Conservation (phyloP, 2,888 invertebrate genomes). For the Isoperla grammatica region DNA sequence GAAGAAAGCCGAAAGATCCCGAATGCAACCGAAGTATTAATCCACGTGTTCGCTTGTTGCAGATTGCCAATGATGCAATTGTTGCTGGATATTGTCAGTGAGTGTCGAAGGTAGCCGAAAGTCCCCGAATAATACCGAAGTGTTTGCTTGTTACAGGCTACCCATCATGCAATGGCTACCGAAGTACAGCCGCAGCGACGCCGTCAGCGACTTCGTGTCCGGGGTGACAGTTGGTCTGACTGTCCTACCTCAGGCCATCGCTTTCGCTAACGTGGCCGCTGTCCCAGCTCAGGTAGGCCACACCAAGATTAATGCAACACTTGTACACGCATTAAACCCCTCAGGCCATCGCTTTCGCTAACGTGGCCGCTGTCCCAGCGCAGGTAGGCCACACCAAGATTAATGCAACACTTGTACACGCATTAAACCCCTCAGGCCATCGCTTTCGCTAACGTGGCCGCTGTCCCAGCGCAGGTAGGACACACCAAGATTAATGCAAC, state of each 20-base stretch:
- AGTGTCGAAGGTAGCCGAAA: too few relatives aligned
- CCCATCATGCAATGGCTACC: conserved; percentile 67
- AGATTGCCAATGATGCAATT: too few relatives aligned
- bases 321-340: too few relatives aligned
- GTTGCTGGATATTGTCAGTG: too few relatives aligned
- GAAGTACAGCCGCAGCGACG: conserved; percentile 51
- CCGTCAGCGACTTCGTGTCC: conserved; percentile 64
- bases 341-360: conserved; percentile 71
- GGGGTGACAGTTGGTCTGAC: conserved; percentile 73
- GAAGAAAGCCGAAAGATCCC: too few relatives aligned
- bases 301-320: too few relatives aligned
- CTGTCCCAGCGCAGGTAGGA: conserved; percentile 69
- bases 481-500: too few relatives aligned
- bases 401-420: too few relatives aligned
- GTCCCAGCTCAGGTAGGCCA: conserved; percentile 61
- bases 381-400: too few relatives aligned
- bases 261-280: conserved; percentile 68
- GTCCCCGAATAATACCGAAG: too few relatives aligned
- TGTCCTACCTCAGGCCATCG: conserved; percentile 71
- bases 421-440: conserved; percentile 77
- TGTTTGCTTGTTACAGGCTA: conserved; percentile 37
- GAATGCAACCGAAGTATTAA: too few relatives aligned
- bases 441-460: conserved; percentile 69
- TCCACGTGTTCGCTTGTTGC: too few relatives aligned
- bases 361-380: conserved; percentile 64